Evolutionary conservation across 2,113 vertebrate genomes (phyloP), one percentile per base, ranked within the genome.

Genomic region (Hyperoodon ampullatus): DNA sequence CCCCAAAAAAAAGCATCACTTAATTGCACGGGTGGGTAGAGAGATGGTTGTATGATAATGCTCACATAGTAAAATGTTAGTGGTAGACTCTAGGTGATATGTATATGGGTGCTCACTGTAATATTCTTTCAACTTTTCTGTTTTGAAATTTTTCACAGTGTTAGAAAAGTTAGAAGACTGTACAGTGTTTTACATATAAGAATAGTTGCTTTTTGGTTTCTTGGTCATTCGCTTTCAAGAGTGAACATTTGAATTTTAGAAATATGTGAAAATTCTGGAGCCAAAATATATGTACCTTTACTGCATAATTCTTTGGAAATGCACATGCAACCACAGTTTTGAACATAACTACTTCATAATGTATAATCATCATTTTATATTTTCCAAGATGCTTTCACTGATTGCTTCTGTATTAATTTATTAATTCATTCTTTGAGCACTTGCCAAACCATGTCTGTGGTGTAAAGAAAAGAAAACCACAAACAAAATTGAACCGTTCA

Each of bases 241-340:
- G 7, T 77, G 71, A 50, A 11, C 12, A 74, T 95, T 92, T 92
- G 47, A n/a, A 58, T 88, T 96, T 63, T 88, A 95, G 71, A 90
- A 88, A 90, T 88, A 88, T 3, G 4, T 78, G 68, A 90, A 83
- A 92, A 80, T 84, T 93, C 47, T 94, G 23, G 28, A 96, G 18
- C 58, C 63, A 90, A 77, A 95, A 61, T 78, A 50, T 92, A 81
- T 39, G 4, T 71, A 24, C 47, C 61, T 84, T 91, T 15, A 74
- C 2, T 90, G 1, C 81, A 10, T 80, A 82, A 85, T 71, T 91
- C 35, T 93, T 4, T 94, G 71, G 77, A 70, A 85, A 91, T 88
- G 24, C 58, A 77, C 19, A 33, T 44, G 28, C 15, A 71, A 11
- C 66, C 65, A 75, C 39, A 3, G 7, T 88, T 93, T 82, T 53